Conservation (phyloP, 2,888 invertebrate genomes). For the Syritta pipiens region DNA sequence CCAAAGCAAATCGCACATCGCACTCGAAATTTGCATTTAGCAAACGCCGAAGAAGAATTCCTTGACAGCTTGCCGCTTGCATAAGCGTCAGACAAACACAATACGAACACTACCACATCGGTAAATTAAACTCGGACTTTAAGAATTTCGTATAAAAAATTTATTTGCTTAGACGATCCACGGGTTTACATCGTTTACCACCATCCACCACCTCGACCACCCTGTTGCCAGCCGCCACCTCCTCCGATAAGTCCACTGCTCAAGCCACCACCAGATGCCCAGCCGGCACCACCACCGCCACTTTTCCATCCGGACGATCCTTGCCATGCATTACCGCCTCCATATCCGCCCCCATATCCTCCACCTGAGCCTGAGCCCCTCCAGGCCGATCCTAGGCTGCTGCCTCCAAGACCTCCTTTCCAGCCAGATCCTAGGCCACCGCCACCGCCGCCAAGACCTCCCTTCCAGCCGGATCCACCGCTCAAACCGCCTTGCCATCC, state of each 20-base stretch:
- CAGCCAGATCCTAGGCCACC: conserved; percentile 66
- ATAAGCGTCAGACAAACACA: no score
- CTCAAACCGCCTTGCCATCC: conserved; percentile 43
- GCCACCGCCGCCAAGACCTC: conserved; percentile 51
- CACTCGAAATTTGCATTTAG: no score
- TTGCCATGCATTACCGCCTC: conserved; percentile 62
- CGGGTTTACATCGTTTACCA: conserved; percentile 18
- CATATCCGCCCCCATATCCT: conserved; percentile 67
- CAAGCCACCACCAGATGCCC: conserved; percentile 62
- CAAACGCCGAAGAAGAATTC: no score
- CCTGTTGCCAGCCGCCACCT: conserved; percentile 59
- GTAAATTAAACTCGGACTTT: neutral
- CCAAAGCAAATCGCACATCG: no score
- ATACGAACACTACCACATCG: no score
- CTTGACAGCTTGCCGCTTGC: no score
- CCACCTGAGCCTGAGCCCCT: no score
- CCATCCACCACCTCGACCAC: conserved; percentile 44
- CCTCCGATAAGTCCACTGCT: conserved; percentile 48
- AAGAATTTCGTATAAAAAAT: neutral
- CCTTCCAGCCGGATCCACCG: conserved; percentile 60
- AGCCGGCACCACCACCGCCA: conserved; percentile 29
- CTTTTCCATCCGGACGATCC: conserved; percentile 37
- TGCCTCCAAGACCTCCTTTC: conserved; percentile 29
- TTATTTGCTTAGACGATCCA: neutral
- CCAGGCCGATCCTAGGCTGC: conserved; percentile 32